Evolutionary conservation across 1,140 invertebrate genomes (phyloP), one percentile per base, ranked within the genome.

Genomic region (Drosophila kikkawai): DNA sequence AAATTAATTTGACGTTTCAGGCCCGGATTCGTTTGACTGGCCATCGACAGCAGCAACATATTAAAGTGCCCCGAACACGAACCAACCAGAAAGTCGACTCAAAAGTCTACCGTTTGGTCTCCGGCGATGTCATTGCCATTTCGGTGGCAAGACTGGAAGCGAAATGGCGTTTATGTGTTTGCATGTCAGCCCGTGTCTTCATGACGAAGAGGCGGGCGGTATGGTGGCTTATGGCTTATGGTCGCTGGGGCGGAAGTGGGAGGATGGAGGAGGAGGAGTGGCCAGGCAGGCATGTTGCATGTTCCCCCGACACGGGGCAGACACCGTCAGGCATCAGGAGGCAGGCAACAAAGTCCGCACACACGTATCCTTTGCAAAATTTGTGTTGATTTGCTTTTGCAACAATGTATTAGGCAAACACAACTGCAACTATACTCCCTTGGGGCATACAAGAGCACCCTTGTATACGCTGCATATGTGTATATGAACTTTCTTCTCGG

Each of bases 111-210:
- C 65, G 39, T 57, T 71, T 26, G 17, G 50, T 37, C 32, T 75
- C 39, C 57, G 53, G 19, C 50, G 53, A 76, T 76, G 59, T 66
- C 69, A 73, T 71, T 73, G 61, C 60, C 73, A 75, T 67, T 75
- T 66, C 58, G 53, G 55, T 57, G 60, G 57, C 60, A 65, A 51
- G 19, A 51, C 51, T 75, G 51, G 53, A 44, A 45, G 53, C 71
- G 41, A 76, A 76, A 76, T 76, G 74, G 74, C 74, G 61, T 76
- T 76, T 75, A 66, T 76, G 73, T 76, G 74, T 76, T 76, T 76
- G 71, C 74, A 75, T 76, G 74, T 76, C 74, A 76, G 61, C 45
- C 42, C 29, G 53, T 55, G 51, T 75, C 50, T 75, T 42, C 34
- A 22, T 50, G 56, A 37, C 7, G 3, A 13, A 22, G 34, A 17